phyloP scores from a whole-genome alignment of 2,797 vertebrate genomes.

The Hafferia zeledoni region DNA sequence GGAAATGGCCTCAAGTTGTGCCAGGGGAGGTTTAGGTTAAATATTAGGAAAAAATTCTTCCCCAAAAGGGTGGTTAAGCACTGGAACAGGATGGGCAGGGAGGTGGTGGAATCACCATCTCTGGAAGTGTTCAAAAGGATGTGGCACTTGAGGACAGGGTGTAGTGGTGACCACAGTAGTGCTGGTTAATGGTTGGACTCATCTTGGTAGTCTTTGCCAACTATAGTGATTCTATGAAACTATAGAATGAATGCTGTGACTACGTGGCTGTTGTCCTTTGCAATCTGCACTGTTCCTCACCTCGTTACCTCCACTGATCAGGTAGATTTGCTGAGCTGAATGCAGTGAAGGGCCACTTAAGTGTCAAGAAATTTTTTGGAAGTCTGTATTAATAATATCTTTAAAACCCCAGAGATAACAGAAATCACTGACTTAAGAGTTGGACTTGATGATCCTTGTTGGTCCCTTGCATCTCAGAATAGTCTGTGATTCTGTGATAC shows the following conservation, averaged over 20 bases:
- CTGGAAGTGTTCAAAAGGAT: background rate
- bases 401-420: background rate
- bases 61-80: background rate
- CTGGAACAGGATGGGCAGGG: background rate
- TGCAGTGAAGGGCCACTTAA: background rate
- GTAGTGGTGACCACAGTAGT: background rate
- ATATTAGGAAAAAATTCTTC: background rate
- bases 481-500: too few species aligned
- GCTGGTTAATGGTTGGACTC: background rate
- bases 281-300: background rate
- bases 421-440: background rate
- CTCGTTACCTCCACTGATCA: background rate
- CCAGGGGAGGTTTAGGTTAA: background rate
- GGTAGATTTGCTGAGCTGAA: background rate
- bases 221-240: background rate
- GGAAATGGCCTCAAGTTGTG: fast-evolving
- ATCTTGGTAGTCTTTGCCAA: background rate
- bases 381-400: background rate
- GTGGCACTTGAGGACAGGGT: background rate
- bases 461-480: too few species aligned
- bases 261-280: background rate
- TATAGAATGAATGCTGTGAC: fast-evolving
- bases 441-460: too few species aligned
- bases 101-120: background rate
- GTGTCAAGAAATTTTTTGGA: background rate